Conservation (phyloP, 1,140 invertebrate genomes). For the Tetragnatha versicolor region DNA sequence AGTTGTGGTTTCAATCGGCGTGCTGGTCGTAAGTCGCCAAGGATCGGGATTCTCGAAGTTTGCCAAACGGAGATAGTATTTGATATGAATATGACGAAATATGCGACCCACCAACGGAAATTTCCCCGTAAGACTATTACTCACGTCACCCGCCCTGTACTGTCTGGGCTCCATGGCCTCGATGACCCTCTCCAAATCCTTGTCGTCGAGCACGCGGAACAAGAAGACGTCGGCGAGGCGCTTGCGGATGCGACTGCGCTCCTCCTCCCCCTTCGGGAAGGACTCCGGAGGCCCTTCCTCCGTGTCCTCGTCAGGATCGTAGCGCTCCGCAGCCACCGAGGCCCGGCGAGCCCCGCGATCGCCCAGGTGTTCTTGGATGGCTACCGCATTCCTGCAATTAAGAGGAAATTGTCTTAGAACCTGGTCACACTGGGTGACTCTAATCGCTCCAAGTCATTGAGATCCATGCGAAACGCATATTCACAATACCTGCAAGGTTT, state of each 20-base stretch:
- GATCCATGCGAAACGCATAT: too few species aligned
- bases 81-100: too few species aligned
- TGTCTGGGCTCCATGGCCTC: constrained; percentile 29
- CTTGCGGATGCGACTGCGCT: background rate
- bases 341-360: background rate
- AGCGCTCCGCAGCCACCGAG: background rate
- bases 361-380: background rate
- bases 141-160: background rate
- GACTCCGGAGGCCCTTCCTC: background rate
- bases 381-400: background rate
- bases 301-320: constrained; percentile 10
- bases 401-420: background rate
- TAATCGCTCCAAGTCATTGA: too few species aligned
- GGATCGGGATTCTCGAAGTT: too few species aligned
- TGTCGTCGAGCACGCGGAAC: constrained; percentile 1
- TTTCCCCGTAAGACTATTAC: too few species aligned
- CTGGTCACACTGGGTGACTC: too few species aligned
- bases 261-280: constrained; percentile 18
- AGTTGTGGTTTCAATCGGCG: too few species aligned
- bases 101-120: too few species aligned
- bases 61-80: too few species aligned
- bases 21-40: too few species aligned
- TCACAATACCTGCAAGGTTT: too few species aligned
- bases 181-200: background rate
- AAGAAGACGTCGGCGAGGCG: constrained; percentile 1